Evolutionary conservation across 2,888 invertebrate genomes (phyloP).

Genomic region (Apantesis nais): DNA sequence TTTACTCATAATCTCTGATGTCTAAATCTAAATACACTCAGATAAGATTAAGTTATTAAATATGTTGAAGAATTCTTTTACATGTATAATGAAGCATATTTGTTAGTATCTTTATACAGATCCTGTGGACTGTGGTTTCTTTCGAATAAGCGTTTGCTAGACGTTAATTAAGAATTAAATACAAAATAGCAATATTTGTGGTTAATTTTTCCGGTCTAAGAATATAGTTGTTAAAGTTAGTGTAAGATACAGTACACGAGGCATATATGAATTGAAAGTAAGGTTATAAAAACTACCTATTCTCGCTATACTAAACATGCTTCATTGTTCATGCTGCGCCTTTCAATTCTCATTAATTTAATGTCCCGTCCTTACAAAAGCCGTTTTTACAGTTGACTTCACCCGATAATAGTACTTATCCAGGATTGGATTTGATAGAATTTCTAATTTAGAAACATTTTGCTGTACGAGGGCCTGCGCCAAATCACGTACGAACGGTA

Average conservation of each 20-base stretch:
- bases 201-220: no score
- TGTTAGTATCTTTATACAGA: not conserved
- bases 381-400: slow-evolving; percentile 17
- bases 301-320: not conserved
- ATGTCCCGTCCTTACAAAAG: slow-evolving; percentile 14
- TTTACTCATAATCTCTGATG: no score
- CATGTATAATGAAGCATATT: not conserved
- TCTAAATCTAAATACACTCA: no score
- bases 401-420: slow-evolving; percentile 31
- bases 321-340: not conserved
- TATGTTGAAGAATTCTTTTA: not conserved
- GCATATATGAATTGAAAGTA: not conserved
- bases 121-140: not conserved
- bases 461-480: slow-evolving; percentile 54
- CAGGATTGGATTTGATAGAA: slow-evolving; percentile 45
- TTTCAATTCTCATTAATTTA: slow-evolving; percentile 13
- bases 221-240: no score
- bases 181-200: not conserved
- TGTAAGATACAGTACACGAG: not conserved
- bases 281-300: not conserved
- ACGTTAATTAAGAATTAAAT: no score
- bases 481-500: slow-evolving; percentile 74
- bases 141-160: no score
- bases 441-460: slow-evolving; percentile 61
- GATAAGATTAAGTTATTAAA: not conserved